A percentile compares a stretch with the other conserved stretches of the same genome.
These are phyloP conservation scores for Drosophila pruinosa DNA, from an alignment of 1,140 invertebrate genomes.

Conservation along the genomic window DNA sequence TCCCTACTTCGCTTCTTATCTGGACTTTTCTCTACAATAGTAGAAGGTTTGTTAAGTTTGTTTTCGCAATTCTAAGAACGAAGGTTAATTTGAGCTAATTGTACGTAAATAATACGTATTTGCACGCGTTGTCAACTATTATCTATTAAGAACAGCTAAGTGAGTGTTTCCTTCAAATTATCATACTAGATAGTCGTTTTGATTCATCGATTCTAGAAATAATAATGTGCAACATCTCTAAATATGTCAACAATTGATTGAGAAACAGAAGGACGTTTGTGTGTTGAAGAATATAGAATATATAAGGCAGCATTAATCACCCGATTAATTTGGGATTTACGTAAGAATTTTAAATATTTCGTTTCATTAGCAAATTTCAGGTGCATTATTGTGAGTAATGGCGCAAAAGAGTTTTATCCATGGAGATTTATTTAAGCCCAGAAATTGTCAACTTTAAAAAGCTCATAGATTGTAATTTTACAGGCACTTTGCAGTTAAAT, in stretches of 20 bases:
- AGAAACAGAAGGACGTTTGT: too few relatives aligned
- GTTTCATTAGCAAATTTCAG: too few relatives aligned
- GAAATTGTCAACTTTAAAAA: background rate
- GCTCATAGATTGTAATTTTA: background rate
- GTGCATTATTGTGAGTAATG: too few relatives aligned
- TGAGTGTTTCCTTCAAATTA: slow-evolving; percentile 14
- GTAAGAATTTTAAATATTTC: too few relatives aligned
- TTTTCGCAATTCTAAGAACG: background rate
- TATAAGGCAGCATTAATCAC: too few relatives aligned
- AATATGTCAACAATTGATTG: too few relatives aligned
- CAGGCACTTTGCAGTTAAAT: background rate
- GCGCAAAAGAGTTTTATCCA: too few relatives aligned
- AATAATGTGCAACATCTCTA: too few relatives aligned
- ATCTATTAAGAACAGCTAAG: background rate
- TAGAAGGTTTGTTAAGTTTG: background rate
- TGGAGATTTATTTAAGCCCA: too few relatives aligned
- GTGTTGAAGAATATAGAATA: too few relatives aligned
- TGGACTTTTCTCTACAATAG: background rate
- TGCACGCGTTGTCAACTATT: background rate
- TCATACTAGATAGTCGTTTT: background rate
- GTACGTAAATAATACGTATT: background rate
- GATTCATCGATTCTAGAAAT: background rate
- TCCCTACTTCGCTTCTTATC: slow-evolving; percentile 5
- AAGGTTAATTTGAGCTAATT: slow-evolving; percentile 6
- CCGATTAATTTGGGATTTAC: too few relatives aligned